phyloP scores from a whole-genome alignment of 2,113 vertebrate species.

The Varanus komodoensis region DNA sequence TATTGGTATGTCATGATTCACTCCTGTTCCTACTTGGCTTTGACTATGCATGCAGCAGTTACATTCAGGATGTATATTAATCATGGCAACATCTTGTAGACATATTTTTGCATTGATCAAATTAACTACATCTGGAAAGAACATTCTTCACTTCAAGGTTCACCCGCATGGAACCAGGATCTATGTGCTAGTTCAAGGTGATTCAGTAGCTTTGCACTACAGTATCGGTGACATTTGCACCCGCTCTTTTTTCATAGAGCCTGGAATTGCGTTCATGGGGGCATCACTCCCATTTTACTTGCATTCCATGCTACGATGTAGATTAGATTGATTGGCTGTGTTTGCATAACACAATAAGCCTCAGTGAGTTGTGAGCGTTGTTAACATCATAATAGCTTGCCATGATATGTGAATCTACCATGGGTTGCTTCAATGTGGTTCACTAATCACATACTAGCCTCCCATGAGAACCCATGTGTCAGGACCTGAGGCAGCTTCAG shows the following conservation, averaged over 20 bases:
- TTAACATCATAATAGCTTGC: too few species aligned
- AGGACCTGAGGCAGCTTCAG: too few species aligned
- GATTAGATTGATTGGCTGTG: not conserved
- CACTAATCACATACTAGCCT: too few species aligned
- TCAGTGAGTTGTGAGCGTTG: too few species aligned
- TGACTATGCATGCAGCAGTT: slow-evolving; percentile 40
- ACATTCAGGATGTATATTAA: slow-evolving; percentile 54
- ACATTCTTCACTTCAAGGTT: slow-evolving; percentile 22
- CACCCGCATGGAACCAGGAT: not conserved
- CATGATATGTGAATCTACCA: too few species aligned
- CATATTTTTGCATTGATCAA: slow-evolving; percentile 3
- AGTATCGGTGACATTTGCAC: not conserved
- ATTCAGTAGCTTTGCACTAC: not conserved
- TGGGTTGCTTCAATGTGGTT: too few species aligned
- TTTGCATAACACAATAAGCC: too few species aligned
- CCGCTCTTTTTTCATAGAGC: not conserved
- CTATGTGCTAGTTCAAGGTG: not conserved
- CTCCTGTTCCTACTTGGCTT: slow-evolving; percentile 51
- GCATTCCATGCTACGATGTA: not conserved
- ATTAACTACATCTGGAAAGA: not conserved
- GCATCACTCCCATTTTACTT: not conserved
- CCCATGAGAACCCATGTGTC: too few species aligned
- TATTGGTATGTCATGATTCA: slow-evolving; percentile 52
- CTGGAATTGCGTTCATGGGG: not conserved
- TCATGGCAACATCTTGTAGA: slow-evolving; percentile 38